Evolutionary conservation across 2,888 invertebrate genomes (phyloP).

Genomic region (Sarcophaga caerulescens): DNA sequence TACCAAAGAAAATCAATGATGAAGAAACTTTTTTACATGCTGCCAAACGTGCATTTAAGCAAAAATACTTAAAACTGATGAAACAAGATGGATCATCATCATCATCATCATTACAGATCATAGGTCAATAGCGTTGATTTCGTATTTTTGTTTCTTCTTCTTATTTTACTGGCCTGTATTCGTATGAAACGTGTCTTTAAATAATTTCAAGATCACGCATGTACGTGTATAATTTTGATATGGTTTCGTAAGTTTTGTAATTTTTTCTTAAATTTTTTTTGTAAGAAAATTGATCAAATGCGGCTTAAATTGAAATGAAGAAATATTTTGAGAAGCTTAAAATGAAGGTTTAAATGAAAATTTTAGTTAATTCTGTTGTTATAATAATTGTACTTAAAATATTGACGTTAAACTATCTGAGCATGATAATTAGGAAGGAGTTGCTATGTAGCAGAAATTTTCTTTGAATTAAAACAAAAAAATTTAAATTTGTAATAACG

Average conservation of each 20-base stretch:
- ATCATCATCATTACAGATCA: conserved; percentile 55
- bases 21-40: conserved; percentile 45
- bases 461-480: too few species aligned
- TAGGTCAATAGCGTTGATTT: conserved; percentile 59
- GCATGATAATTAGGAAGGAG: too few species aligned
- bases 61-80: conserved; percentile 37
- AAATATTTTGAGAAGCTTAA: background rate
- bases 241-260: background rate
- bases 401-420: too few species aligned
- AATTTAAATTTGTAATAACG: too few species aligned
- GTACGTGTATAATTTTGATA: conserved; percentile 51
- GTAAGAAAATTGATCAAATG: conserved; percentile 7
- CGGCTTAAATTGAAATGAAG: background rate
- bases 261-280: conserved; percentile 3
- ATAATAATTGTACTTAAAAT: too few species aligned
- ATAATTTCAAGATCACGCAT: conserved; percentile 64
- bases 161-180: too few species aligned
- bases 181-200: conserved; percentile 58
- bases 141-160: conserved; percentile 10
- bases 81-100: conserved; percentile 27
- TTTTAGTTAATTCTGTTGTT: too few species aligned
- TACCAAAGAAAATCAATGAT: conserved; percentile 51
- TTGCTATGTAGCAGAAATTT: too few species aligned
- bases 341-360: background rate
- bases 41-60: conserved; percentile 15